phyloP scores from a whole-genome alignment of 2,797 vertebrate species.

The Picus viridis region DNA sequence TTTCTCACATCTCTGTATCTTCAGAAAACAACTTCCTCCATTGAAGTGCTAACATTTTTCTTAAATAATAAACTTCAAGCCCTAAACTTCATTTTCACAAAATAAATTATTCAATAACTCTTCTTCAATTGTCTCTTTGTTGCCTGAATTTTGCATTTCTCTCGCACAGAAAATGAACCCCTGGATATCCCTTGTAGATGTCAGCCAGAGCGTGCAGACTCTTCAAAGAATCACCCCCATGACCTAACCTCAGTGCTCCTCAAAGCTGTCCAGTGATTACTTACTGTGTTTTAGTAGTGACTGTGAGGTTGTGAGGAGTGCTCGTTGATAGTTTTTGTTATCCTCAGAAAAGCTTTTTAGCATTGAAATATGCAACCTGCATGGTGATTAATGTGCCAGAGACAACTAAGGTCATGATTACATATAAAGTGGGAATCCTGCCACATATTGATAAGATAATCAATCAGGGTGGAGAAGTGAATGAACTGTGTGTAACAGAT shows the following conservation, averaged over 20 bases:
- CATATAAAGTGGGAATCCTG: not conserved
- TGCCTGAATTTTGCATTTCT: constrained; percentile 16
- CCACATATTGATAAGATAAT: not conserved
- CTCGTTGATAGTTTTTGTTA: not conserved
- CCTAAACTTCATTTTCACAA: constrained; percentile 22
- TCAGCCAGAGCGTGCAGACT: not conserved
- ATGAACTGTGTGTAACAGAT: not conserved
- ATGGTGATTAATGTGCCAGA: not conserved
- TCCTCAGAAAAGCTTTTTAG: not conserved
- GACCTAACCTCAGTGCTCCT: not conserved
- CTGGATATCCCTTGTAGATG: constrained; percentile 11
- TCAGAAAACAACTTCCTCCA: constrained; percentile 9
- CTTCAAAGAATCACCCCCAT: constrained; percentile 12
- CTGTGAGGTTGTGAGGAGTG: not conserved
- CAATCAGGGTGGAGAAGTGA: not conserved
- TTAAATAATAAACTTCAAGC: constrained; percentile 2
- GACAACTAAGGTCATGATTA: constrained; percentile 3
- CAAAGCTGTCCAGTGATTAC: not conserved
- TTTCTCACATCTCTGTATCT: not conserved
- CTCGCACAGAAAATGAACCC: not conserved
- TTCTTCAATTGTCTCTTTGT: constrained; percentile 46
- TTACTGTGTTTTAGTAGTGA: not conserved
- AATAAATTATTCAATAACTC: constrained; percentile 48
- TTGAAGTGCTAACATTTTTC: constrained; percentile 19
- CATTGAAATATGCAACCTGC: not conserved